phyloP scores from a whole-genome alignment of 2,797 vertebrate species.

The Sandelia bainsii region DNA sequence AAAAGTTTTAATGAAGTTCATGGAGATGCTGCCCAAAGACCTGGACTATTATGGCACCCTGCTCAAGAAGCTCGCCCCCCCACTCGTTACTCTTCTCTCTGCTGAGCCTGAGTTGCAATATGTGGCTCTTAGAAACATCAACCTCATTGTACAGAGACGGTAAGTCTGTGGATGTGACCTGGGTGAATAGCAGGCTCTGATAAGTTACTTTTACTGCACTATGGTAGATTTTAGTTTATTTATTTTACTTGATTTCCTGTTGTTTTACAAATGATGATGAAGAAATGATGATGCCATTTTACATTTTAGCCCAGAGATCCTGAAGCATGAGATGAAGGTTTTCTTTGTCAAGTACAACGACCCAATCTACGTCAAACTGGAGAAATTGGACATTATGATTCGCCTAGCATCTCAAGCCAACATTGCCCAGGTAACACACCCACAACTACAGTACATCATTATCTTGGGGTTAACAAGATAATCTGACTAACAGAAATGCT shows the following conservation, averaged over 20 bases:
- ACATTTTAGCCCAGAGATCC: slow-evolving; percentile 90
- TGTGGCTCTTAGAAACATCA: slow-evolving; percentile 97
- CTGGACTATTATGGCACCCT: slow-evolving; percentile 96
- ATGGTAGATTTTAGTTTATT: slow-evolving; percentile 1
- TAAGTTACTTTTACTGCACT: neutral
- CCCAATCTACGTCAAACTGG: slow-evolving; percentile 98
- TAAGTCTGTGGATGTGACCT: slow-evolving; percentile 61
- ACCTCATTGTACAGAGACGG: slow-evolving; percentile 98
- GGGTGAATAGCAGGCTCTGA: neutral
- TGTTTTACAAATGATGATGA: neutral
- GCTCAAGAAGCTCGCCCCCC: slow-evolving; percentile 96
- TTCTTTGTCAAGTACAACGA: slow-evolving; percentile 99
- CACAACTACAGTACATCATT: neutral
- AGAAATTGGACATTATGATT: slow-evolving; percentile 99
- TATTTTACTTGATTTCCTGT: neutral
- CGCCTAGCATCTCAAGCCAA: slow-evolving; percentile 98
- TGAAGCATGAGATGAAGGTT: slow-evolving; percentile 99
- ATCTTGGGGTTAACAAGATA: neutral
- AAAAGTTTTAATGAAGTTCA: slow-evolving; percentile 99
- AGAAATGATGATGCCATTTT: neutral
- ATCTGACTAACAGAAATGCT: neutral
- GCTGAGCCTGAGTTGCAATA: slow-evolving; percentile 98
- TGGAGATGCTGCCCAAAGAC: slow-evolving; percentile 98
- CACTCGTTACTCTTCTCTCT: slow-evolving; percentile 94
- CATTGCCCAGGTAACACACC: slow-evolving; percentile 91